A percentile compares a stretch with the other conserved stretches of the same genome.
phyloP scores from a whole-genome alignment of 2,888 invertebrate species.

The Limnephilus marmoratus region DNA sequence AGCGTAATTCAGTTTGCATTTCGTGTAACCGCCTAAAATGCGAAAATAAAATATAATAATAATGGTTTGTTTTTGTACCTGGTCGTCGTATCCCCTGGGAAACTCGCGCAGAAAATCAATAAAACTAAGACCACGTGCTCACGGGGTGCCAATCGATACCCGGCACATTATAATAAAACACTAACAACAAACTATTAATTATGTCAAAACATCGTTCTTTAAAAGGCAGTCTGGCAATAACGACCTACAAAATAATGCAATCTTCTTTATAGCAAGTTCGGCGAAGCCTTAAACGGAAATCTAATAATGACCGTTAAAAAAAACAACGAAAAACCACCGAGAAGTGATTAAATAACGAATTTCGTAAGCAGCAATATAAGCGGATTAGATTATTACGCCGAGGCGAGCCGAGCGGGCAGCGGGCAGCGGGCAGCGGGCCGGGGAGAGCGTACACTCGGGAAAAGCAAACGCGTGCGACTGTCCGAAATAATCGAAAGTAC shows the following conservation, averaged over 20 bases:
- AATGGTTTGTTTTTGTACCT: constrained; percentile 34
- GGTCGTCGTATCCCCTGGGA: constrained; percentile 35
- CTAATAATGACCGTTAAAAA: not conserved
- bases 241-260: not conserved
- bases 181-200: not conserved
- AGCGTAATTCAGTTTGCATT: not conserved
- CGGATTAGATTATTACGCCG: constrained; percentile 13
- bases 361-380: constrained; percentile 26
- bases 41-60: not conserved
- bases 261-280: not conserved
- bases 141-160: not conserved
- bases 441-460: constrained; percentile 38
- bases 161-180: constrained; percentile 13
- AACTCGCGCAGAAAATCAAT: constrained; percentile 44
- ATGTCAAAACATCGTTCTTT: not conserved
- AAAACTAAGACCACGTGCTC: constrained; percentile 42
- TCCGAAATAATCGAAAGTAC: constrained; percentile 53
- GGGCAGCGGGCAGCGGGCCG: not conserved
- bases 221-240: not conserved
- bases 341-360: not conserved
- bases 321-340: constrained; percentile 3
- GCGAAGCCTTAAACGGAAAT: constrained; percentile 39
- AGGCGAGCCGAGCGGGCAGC: not conserved
- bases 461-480: constrained; percentile 42
- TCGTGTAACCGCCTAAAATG: not conserved